These are phyloP conservation scores for Illadopsis cleaveri DNA, from an alignment of 2,113 vertebrate genomes.

Conservation along the genomic window DNA sequence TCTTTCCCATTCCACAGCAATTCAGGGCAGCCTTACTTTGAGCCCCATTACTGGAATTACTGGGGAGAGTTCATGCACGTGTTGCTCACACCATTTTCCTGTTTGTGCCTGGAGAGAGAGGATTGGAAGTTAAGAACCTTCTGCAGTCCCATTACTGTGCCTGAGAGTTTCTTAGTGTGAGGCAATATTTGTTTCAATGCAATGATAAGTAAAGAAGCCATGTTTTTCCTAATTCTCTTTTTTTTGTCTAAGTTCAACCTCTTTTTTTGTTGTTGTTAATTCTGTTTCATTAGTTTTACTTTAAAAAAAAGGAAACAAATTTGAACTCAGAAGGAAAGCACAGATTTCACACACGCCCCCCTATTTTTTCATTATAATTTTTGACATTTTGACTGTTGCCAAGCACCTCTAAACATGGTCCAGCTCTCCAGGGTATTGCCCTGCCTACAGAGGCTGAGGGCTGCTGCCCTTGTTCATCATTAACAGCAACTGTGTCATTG, in stretches of 20 bases:
- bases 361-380: background rate
- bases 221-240: background rate
- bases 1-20: background rate
- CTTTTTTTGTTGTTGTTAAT: background rate
- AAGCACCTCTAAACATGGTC: background rate
- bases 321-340: background rate
- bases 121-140: background rate
- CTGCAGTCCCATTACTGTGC: background rate
- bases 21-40: background rate
- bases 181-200: background rate
- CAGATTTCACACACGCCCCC: fast-evolving
- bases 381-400: background rate
- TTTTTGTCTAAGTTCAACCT: background rate
- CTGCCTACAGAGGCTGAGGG: background rate
- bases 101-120: background rate
- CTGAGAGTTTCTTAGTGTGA: background rate
- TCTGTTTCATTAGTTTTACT: background rate
- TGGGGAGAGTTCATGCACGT: background rate
- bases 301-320: background rate
- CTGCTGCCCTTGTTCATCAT: background rate
- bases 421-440: background rate
- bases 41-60: background rate
- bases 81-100: background rate
- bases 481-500: background rate
- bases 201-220: background rate